Percentiles rank a stretch among this genome's conserved stretches.
phyloP scores from a whole-genome alignment of 2,797 vertebrate species.

The Poeciliopsis presidionis region DNA sequence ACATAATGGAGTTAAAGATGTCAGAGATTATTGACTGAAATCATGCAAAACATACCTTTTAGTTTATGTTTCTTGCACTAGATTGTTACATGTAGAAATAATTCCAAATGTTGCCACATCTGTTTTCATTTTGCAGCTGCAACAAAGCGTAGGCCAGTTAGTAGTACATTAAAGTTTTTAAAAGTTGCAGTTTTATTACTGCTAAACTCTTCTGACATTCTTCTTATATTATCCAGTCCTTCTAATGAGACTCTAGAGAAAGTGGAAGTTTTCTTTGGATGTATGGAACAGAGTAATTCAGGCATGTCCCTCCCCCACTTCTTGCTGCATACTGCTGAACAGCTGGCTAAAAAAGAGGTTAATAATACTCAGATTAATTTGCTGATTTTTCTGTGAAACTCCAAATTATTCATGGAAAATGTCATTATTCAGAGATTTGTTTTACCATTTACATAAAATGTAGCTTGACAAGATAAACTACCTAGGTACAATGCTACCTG shows the following conservation, averaged over 20 bases:
- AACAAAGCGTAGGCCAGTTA: not conserved
- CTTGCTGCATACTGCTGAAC: not conserved
- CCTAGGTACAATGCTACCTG: no score
- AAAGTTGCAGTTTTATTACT: not conserved
- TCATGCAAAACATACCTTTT: not conserved
- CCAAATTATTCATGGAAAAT: not conserved
- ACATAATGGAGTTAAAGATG: not conserved
- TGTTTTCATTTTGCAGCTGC: not conserved
- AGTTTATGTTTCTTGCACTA: constrained; percentile 15
- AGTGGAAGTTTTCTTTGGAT: not conserved
- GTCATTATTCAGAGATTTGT: not conserved
- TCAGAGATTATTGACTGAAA: not conserved
- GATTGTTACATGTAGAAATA: constrained; percentile 15
- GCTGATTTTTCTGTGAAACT: not conserved
- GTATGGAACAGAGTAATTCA: not conserved
- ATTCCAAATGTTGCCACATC: constrained; percentile 17
- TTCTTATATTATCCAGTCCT: not conserved
- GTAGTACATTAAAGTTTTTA: not conserved
- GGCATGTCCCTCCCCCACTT: not conserved
- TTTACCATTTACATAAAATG: not conserved
- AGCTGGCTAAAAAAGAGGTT: not conserved
- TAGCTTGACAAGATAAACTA: no score
- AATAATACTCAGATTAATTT: not conserved
- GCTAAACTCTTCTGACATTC: not conserved
- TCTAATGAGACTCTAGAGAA: not conserved